Evolutionary conservation across 2,113 vertebrate genomes (phyloP).

Genomic region (Blennius ocellaris): DNA sequence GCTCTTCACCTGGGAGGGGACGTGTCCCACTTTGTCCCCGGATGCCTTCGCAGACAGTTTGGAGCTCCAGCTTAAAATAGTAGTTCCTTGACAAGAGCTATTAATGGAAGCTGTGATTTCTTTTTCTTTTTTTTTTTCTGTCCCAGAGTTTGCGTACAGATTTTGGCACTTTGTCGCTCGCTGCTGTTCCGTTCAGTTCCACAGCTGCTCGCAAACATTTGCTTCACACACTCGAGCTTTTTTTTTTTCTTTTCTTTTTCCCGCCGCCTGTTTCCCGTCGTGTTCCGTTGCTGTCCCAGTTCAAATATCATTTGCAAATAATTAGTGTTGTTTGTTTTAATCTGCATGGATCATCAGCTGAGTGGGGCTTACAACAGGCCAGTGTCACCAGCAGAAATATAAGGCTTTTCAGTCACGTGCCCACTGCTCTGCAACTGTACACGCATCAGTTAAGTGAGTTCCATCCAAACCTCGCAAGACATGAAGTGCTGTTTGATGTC

Average conservation of each 20-base stretch:
- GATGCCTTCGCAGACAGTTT: constrained; percentile 34
- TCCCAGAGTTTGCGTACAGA: constrained; percentile 17
- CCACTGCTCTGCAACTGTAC: not conserved
- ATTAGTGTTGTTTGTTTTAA: constrained; percentile 45
- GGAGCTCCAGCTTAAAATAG: constrained; percentile 24
- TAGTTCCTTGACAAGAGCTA: constrained; percentile 30
- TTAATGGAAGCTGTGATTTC: constrained; percentile 15
- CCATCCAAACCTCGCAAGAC: too few relatives aligned
- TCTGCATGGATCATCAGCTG: constrained; percentile 26
- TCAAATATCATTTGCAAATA: constrained; percentile 44
- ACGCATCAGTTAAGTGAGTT: not conserved
- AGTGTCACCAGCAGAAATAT: not conserved
- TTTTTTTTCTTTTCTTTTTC: too few relatives aligned
- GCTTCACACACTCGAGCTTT: constrained; percentile 3
- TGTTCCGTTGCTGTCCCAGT: constrained; percentile 11
- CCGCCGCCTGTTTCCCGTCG: constrained; percentile 17
- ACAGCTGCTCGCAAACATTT: constrained; percentile 26
- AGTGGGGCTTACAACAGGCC: not conserved
- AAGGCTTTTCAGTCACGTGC: too few relatives aligned
- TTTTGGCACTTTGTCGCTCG: rapidly evolving
- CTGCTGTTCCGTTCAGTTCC: not conserved
- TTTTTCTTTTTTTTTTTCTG: not conserved
- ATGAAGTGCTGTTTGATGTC: not conserved
- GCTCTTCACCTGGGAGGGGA: constrained; percentile 42
- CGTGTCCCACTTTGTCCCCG: constrained; percentile 38